Evolutionary conservation across 2,113 vertebrate genomes (phyloP).

Genomic region (Coracopsis vasa): DNA sequence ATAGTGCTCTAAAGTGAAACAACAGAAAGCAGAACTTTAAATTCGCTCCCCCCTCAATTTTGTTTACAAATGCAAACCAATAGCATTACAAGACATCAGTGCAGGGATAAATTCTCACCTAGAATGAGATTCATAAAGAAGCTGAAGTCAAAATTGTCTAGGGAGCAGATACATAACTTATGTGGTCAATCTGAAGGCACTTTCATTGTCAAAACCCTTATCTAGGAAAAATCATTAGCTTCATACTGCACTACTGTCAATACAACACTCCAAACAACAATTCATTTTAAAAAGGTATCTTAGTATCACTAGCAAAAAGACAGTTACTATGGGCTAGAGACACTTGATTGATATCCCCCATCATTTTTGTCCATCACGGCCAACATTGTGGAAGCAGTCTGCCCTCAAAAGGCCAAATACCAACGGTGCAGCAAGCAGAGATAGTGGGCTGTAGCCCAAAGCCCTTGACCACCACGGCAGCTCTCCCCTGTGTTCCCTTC

Average conservation of each 20-base stretch:
- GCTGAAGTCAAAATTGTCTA: background rate
- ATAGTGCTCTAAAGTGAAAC: background rate
- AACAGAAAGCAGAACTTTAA: background rate
- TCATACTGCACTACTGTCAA: background rate
- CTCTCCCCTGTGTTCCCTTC: background rate
- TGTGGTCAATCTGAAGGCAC: background rate
- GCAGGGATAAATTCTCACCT: background rate
- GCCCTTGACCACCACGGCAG: fast-evolving
- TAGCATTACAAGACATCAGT: background rate
- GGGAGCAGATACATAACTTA: background rate
- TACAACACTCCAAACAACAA: background rate
- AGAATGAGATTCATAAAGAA: background rate
- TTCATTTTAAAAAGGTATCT: background rate
- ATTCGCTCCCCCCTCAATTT: fast-evolving
- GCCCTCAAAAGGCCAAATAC: constrained; percentile 50
- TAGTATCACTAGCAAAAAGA: background rate
- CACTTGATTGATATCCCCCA: background rate
- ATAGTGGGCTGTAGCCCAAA: fast-evolving
- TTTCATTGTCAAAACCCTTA: background rate
- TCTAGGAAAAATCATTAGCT: background rate
- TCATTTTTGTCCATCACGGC: background rate
- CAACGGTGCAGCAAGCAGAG: background rate
- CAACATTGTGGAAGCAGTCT: background rate
- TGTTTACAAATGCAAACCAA: background rate
- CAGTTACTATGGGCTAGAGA: background rate